Conservation (phyloP, 1,140 invertebrate genomes). For the Brachionus asplanchnoidis region DNA sequence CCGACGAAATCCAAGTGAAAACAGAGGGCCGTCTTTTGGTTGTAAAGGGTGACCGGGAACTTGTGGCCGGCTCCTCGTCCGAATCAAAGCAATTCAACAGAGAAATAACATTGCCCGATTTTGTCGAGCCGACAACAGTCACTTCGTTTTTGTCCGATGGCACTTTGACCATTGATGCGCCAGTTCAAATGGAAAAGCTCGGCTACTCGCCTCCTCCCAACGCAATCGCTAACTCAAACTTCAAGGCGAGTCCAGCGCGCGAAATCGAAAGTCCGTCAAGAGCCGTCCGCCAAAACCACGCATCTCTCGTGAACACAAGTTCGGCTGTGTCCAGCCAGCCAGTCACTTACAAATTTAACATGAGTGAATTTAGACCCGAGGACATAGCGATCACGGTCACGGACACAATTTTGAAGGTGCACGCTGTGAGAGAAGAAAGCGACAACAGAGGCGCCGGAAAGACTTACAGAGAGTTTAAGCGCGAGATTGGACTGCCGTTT, state of each 20-base stretch:
- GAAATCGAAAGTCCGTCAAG: conserved; percentile 1
- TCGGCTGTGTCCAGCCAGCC: neutral
- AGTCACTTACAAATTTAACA: conserved; percentile 39
- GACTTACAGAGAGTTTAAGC: conserved; percentile 39
- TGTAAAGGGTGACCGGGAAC: conserved; percentile 25
- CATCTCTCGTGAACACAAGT: neutral
- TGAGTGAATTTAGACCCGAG: conserved; percentile 37
- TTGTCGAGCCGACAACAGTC: conserved; percentile 22
- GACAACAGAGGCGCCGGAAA: neutral
- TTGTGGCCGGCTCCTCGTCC: neutral
- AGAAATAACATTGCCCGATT: conserved; percentile 41
- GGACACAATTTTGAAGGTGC: conserved; percentile 29
- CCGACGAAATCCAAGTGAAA: conserved; percentile 35
- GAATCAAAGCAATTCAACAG: conserved; percentile 41
- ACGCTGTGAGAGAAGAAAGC: conserved; percentile 32
- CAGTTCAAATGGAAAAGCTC: conserved; percentile 1
- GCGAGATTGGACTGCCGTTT: conserved; percentile 35
- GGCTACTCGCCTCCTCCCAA: neutral
- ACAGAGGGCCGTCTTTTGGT: neutral
- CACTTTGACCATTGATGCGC: conserved; percentile 26
- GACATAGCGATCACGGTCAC: conserved; percentile 37
- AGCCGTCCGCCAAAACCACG: neutral
- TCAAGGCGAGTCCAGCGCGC: neutral
- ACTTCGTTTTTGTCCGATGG: conserved; percentile 32
- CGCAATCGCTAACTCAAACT: neutral